Base-by-base conservation (phyloP, 35 echinoderm and acorn worm species). In the Anneissia japonica region DNA sequence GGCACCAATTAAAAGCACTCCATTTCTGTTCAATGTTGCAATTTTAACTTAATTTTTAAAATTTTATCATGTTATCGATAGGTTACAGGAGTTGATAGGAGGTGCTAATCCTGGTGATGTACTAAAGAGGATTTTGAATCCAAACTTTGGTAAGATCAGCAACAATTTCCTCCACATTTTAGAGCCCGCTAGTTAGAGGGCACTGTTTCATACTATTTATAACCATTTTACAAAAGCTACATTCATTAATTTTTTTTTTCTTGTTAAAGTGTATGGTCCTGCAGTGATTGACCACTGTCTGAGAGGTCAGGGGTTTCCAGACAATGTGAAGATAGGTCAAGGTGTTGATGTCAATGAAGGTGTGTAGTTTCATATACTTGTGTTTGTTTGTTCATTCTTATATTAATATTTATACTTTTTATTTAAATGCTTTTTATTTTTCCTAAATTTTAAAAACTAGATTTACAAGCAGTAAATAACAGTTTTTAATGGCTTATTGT, bases 271-370 rank as follows among this genome's bases (percentile, higher is more conserved):
- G 26, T 97, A 84, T 93, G 95, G 95, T 31, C 91, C 95, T 55
- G 95, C 95, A 17, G 32, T 97, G 0, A 97, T 97, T 77, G 95
- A 97, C 32, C 95, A 97, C 36, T 97, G 95, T 35, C 74, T 97
- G 13, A 73, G 90, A 5, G 79, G 74, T 29, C 88, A 90, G 78
- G 89, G 83, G 16, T 97, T 97, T 51, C 88, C 85, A 46, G 80
- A 79, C 40, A 87, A 90, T 86, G 87, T 76, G 26, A 88, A 72
- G 72, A 28, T 90, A 29, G 89, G 83, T 16, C 86, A 93, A 85
- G 86, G 86, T 73, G 82, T 97, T 89, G 72, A 93, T 55, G 39
- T 90, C n/a, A 55, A 89, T 13, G 80, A 82, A 87, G 94, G 94
- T 96, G 36, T 32, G 77, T 38, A 38, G 7, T n/a, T n/a, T n/a